Conservation (phyloP, 1,140 invertebrate genomes). For the Diprion similis region DNA sequence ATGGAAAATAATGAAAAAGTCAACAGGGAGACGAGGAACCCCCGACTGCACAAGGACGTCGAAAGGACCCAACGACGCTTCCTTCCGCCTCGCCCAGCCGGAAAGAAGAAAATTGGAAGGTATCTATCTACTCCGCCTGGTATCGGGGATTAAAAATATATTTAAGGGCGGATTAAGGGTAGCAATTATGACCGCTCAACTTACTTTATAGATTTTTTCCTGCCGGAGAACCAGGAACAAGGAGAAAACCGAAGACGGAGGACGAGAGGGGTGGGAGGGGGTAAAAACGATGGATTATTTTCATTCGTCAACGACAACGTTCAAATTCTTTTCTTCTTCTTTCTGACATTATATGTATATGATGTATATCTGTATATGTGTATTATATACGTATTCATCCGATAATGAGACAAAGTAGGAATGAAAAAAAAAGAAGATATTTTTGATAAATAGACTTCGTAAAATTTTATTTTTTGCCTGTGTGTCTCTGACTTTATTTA, state of each 20-base stretch:
- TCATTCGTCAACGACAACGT: too few relatives aligned
- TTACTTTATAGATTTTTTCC: background rate
- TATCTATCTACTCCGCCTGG: background rate
- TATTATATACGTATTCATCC: too few relatives aligned
- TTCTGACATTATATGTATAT: too few relatives aligned
- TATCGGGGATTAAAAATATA: constrained; percentile 5
- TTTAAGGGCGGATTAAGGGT: constrained; percentile 4
- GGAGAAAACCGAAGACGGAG: constrained; percentile 4
- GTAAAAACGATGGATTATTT: constrained; percentile 8
- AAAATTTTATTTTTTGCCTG: too few relatives aligned
- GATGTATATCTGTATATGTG: too few relatives aligned
- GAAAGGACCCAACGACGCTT: too few relatives aligned
- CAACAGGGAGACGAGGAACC: background rate
- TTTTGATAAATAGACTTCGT: too few relatives aligned
- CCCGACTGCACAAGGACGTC: too few relatives aligned
- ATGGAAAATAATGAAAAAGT: background rate
- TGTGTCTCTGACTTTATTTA: too few relatives aligned
- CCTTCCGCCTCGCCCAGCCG: background rate
- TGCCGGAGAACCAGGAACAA: background rate
- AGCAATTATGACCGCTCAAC: constrained; percentile 1
- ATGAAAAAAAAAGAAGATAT: too few relatives aligned
- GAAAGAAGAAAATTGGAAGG: background rate
- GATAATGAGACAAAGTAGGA: too few relatives aligned
- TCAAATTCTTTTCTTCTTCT: too few relatives aligned
- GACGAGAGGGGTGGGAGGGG: constrained; percentile 21